Conservation (phyloP, 35 echinoderm and acorn worm species). For the Eucidaris tribuloides region DNA sequence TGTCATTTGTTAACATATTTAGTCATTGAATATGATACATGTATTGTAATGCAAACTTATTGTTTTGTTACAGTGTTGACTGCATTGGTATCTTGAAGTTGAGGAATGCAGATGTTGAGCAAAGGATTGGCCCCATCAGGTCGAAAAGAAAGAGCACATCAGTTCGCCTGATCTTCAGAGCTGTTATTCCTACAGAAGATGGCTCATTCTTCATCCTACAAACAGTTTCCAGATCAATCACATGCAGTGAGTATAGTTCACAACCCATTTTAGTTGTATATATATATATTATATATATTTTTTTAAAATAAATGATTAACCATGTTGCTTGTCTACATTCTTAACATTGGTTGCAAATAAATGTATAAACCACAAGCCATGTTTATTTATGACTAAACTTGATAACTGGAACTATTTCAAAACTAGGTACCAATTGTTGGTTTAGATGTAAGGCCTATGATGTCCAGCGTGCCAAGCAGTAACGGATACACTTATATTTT, state of each 20-base stretch:
- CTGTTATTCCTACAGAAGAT: slow-evolving; percentile 44
- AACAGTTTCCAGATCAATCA: slow-evolving; percentile 63
- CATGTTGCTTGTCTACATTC: too few relatives aligned
- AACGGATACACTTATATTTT: too few relatives aligned
- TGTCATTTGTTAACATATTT: not conserved
- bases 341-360: too few relatives aligned
- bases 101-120: slow-evolving; percentile 96
- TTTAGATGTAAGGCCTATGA: too few relatives aligned
- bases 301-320: too few relatives aligned
- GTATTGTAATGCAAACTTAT: too few relatives aligned
- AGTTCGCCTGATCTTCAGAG: slow-evolving; percentile 84
- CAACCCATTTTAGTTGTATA: not conserved
- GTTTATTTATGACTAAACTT: too few relatives aligned
- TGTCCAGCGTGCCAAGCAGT: too few relatives aligned
- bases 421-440: too few relatives aligned
- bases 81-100: slow-evolving; percentile 98
- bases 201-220: slow-evolving; percentile 54
- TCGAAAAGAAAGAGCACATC: slow-evolving; percentile 95
- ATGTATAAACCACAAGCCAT: too few relatives aligned
- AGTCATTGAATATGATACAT: not conserved
- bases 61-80: slow-evolving; percentile 86
- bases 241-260: slow-evolving; percentile 81
- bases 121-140: slow-evolving; percentile 76
- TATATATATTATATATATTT: too few relatives aligned
- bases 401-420: too few relatives aligned